phyloP scores from a whole-genome alignment of 2,113 vertebrate genomes.

The Excalfactoria chinensis region DNA sequence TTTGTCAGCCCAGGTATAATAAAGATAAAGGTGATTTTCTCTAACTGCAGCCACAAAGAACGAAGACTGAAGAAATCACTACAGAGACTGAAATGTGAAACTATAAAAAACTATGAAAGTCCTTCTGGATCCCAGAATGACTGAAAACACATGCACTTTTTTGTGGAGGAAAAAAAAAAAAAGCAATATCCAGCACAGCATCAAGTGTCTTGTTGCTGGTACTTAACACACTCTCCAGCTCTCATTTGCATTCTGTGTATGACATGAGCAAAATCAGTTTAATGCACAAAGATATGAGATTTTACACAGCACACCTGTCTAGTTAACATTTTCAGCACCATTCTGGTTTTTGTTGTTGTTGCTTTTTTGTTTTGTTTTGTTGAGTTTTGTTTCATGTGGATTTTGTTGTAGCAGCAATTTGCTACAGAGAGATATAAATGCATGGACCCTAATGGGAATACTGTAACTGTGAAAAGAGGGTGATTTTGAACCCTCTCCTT shows the following conservation, averaged over 20 bases:
- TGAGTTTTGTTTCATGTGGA: background rate
- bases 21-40: background rate
- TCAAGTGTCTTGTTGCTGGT: background rate
- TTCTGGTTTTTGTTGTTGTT: background rate
- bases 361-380: background rate
- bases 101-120: background rate
- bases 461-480: background rate
- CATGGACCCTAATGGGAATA: background rate
- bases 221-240: background rate
- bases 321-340: background rate
- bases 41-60: background rate
- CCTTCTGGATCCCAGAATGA: background rate
- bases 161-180: background rate
- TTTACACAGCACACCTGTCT: background rate
- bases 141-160: background rate
- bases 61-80: background rate
- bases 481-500: background rate
- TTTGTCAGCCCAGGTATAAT: background rate
- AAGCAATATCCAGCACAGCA: rapidly evolving
- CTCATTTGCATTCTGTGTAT: background rate
- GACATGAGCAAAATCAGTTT: rapidly evolving
- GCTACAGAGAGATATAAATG: background rate
- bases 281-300: background rate
- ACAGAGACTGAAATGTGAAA: background rate
- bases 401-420: background rate